These are phyloP conservation scores for Circaetus gallicus DNA, from an alignment of 2,113 vertebrate species.

Conservation along the genomic window DNA sequence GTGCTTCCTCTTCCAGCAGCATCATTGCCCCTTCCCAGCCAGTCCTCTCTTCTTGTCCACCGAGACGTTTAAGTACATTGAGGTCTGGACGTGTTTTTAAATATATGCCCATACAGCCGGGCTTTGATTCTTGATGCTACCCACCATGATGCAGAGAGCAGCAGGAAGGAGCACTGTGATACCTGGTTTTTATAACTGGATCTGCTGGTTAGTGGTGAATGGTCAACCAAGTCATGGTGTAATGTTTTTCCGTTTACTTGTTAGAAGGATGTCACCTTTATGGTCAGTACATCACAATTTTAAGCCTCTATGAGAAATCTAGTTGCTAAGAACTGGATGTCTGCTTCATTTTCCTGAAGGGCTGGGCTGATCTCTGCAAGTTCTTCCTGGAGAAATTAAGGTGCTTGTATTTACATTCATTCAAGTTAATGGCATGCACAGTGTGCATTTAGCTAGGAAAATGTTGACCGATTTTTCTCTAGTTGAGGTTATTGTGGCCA, in stretches of 20 bases:
- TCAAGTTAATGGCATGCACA: not conserved
- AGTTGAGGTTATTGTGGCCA: not conserved
- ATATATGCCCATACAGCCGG: not conserved
- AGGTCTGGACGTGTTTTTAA: not conserved
- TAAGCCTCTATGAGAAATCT: not conserved
- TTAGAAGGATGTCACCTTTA: not conserved
- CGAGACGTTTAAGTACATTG: not conserved
- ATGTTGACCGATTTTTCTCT: not conserved
- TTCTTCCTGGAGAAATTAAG: not conserved
- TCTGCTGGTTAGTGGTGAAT: not conserved
- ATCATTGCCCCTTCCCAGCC: accelerated
- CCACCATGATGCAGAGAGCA: not conserved
- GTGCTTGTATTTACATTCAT: not conserved
- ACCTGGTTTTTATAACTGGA: not conserved
- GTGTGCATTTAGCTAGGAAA: not conserved
- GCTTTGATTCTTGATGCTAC: not conserved
- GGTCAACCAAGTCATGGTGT: not conserved
- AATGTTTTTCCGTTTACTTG: not conserved
- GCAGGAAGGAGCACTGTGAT: not conserved
- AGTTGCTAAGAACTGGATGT: not conserved
- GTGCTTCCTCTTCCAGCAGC: accelerated
- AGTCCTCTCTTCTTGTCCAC: not conserved
- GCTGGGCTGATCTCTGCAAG: not conserved
- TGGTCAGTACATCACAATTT: not conserved
- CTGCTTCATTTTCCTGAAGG: not conserved